Evolutionary conservation across 2,797 vertebrate genomes (phyloP).

Genomic region (Tenualosa ilisha): DNA sequence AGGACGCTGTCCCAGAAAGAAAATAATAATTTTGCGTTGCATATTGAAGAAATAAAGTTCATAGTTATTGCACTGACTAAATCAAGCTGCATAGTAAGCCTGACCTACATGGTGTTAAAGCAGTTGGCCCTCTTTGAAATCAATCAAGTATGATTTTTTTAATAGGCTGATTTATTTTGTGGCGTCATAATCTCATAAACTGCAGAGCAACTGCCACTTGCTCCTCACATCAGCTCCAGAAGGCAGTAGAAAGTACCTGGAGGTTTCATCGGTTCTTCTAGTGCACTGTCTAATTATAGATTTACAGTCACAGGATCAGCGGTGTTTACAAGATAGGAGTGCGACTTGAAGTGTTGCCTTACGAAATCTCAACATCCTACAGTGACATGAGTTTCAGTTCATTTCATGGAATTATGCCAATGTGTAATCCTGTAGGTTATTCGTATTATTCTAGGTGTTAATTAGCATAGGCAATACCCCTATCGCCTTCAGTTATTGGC

Average conservation of each 20-base stretch:
- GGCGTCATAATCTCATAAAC: neutral
- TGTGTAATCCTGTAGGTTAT: neutral
- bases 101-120: neutral
- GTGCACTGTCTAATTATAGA: slow-evolving; percentile 49
- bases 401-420: neutral
- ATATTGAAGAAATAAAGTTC: too few species aligned
- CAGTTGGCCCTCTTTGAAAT: neutral
- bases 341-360: too few species aligned
- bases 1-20: too few species aligned
- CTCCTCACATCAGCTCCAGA: slow-evolving; percentile 27
- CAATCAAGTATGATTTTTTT: neutral
- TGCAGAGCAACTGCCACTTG: neutral
- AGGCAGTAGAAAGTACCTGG: too few species aligned
- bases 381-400: neutral
- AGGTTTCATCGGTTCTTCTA: slow-evolving; percentile 54
- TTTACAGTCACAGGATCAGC: slow-evolving; percentile 49
- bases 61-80: neutral
- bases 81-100: neutral
- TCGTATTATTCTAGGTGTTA: neutral
- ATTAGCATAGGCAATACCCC: too few species aligned
- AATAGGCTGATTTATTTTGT: neutral
- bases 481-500: too few species aligned
- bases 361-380: slow-evolving; percentile 9
- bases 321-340: slow-evolving; percentile 49
- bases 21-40: too few species aligned